Evolutionary conservation across 2,797 vertebrate species (phyloP).

Genomic region (Crenuchus spilurus): DNA sequence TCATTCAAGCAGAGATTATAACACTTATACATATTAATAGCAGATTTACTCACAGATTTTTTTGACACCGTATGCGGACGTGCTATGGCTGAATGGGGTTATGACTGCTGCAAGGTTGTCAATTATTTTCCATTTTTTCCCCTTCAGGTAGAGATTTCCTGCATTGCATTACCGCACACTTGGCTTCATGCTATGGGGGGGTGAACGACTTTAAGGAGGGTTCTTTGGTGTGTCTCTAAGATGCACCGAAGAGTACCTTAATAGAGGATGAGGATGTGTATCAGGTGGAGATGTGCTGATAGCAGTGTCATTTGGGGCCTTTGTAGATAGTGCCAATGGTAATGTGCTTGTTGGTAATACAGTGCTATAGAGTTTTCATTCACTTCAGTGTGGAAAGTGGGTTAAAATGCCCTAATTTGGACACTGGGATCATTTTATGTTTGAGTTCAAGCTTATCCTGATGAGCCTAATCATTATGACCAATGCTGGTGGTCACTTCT

Average conservation of each 20-base stretch:
- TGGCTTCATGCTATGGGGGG: constrained; percentile 25
- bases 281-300: not conserved
- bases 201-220: not conserved
- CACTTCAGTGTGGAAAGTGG: too few relatives aligned
- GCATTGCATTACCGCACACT: constrained; percentile 37
- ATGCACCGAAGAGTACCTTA: not conserved
- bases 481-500: too few relatives aligned
- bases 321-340: not conserved
- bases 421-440: too few relatives aligned
- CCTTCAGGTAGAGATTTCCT: constrained; percentile 43
- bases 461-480: too few relatives aligned
- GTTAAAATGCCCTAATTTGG: too few relatives aligned
- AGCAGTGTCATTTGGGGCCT: not conserved
- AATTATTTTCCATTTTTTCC: constrained; percentile 41
- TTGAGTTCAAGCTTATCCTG: too few relatives aligned
- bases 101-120: constrained; percentile 46
- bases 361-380: not conserved
- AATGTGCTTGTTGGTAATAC: not conserved
- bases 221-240: not conserved
- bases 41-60: constrained; percentile 58
- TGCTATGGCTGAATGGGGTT: constrained; percentile 41
- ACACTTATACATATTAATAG: constrained; percentile 60
- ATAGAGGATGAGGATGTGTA: not conserved
- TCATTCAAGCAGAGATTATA: constrained; percentile 58
- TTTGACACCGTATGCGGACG: constrained; percentile 35